Percentiles rank a stretch among this genome's conserved stretches.
phyloP scores from a whole-genome alignment of 2,113 vertebrate genomes.

The Nannospalax galili region DNA sequence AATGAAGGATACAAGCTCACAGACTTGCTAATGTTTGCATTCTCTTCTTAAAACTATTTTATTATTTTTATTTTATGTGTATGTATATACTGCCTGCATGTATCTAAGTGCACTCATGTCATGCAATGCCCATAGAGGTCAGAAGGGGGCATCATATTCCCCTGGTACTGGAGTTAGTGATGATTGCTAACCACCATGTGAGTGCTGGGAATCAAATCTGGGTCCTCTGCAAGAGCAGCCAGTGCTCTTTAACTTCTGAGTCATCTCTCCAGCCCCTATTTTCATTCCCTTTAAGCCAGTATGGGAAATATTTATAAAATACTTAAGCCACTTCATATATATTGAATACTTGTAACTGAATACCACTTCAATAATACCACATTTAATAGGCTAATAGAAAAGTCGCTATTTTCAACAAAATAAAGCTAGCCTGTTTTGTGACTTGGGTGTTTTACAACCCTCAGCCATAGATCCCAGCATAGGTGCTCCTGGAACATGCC shows the following conservation, averaged over 20 bases:
- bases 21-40: not conserved
- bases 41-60: not conserved
- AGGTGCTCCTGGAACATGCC: not conserved
- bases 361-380: not conserved
- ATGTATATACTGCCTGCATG: no score
- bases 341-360: not conserved
- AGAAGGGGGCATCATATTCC: no score
- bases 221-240: no score
- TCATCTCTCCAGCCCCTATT: no score
- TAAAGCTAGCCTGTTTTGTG: not conserved
- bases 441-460: not conserved
- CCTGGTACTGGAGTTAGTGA: no score
- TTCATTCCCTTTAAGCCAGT: not conserved
- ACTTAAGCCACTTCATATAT: not conserved
- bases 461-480: not conserved
- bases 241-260: no score
- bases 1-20: not conserved
- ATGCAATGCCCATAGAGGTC: no score
- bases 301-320: conserved; percentile 40
- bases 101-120: no score
- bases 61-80: no score
- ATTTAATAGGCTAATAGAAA: not conserved
- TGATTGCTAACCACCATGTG: no score
- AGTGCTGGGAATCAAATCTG: no score
- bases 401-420: not conserved